Evolutionary conservation across 2,888 invertebrate species (phyloP), one percentile per base, ranked within the genome.

Genomic region (Scrobipalpa atriplicella): DNA sequence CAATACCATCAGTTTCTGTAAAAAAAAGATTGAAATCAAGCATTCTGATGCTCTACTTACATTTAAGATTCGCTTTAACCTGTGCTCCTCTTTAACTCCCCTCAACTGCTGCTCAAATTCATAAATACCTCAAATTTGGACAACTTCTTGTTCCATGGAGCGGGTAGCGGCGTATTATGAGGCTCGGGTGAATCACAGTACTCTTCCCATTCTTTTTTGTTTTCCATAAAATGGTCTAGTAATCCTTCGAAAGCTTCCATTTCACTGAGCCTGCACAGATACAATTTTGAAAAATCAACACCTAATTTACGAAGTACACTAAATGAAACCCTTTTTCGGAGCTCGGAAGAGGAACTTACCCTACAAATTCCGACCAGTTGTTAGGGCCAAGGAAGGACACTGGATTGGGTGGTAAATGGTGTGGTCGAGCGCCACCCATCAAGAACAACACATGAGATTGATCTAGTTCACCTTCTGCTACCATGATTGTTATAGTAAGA

Each of bases 401-500:
- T 0, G 92, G 92, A 70, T 87, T 89, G 10, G 78, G 80, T 0
- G 77, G 81, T 10, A 88, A 72, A 61, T 81, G 72, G 1, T 84
- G 78, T 5, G 90, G 84, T 62, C 86, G 84, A 52, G 97, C 98
- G 36, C 98, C 98, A 0, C 97, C 98, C 72, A 99, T 82, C 21
- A 99, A 87, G 85, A 98, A 98, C 93, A 97, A 94, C 95, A 98
- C 98, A 80, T 98, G 95, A 0, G 90, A 76, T 51, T 93, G 83
- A 69, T 95, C 94, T 64, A 96, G 84, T 58, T 92, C 82, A n/a
- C 93, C 90, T 19, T 94, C 93, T 64, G 94, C 94, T 68, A 94
- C 85, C 88, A 96, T 88, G 70, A 96, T 89, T 78, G 97, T 97
- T 43, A 97, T 93, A 13, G 95, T 93, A 71, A 97, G 88, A 71